A percentile compares a stretch with the other conserved stretches of the same genome.
Conservation (phyloP, 1,140 invertebrate genomes). For the Tetragonula clypearis region DNA sequence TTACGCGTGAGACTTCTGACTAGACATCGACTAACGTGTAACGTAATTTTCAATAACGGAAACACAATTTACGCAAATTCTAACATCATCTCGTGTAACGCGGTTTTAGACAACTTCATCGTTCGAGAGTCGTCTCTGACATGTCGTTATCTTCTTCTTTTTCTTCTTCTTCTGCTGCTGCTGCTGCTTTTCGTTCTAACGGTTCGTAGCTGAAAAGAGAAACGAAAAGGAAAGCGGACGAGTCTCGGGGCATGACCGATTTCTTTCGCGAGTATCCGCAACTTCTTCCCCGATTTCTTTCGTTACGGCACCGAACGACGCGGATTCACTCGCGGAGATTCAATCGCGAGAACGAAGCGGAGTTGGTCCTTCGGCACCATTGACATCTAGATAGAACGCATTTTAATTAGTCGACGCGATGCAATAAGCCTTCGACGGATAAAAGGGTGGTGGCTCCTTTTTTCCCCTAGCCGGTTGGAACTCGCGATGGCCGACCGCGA, state of each 20-base stretch:
- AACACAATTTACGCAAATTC: too few species aligned
- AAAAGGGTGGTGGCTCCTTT: not conserved
- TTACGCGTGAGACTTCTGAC: too few species aligned
- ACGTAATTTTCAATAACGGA: too few species aligned
- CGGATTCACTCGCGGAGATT: not conserved
- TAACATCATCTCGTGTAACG: too few species aligned
- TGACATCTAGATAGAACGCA: constrained; percentile 28
- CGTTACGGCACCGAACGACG: not conserved
- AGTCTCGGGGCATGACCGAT: not conserved
- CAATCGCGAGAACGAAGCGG: constrained; percentile 2
- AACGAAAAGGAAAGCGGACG: not conserved
- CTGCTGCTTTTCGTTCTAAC: too few species aligned
- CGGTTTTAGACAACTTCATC: too few species aligned
- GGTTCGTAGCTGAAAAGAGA: too few species aligned
- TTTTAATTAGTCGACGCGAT: constrained; percentile 35
- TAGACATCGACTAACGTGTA: too few species aligned
- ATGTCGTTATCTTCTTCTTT: too few species aligned
- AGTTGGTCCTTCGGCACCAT: constrained; percentile 1
- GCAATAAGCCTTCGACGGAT: constrained; percentile 24
- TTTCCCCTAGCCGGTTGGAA: too few species aligned
- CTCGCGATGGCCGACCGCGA: not conserved
- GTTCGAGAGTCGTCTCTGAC: too few species aligned
- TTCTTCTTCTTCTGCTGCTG: too few species aligned
- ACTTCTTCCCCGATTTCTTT: not conserved
- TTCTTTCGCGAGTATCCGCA: not conserved